Percentiles rank a stretch among this genome's conserved stretches.
Conservation (phyloP, 2,888 invertebrate genomes). For the Stegophylla sp. region DNA sequence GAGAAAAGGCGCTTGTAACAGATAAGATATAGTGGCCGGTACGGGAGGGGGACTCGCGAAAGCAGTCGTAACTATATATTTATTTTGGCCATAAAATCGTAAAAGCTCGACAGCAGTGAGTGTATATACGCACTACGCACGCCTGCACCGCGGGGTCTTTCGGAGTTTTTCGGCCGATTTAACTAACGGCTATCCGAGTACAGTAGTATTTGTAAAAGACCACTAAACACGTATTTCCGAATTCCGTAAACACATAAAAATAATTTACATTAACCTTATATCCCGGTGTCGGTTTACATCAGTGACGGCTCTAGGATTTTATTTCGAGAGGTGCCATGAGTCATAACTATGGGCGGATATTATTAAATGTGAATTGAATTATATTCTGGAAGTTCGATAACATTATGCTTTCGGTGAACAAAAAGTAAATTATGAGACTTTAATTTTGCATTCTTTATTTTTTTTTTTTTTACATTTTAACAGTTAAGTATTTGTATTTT, state of each 20-base stretch:
- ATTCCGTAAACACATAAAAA: slow-evolving; percentile 38
- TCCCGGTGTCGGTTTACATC: too few species aligned
- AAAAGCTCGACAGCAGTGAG: slow-evolving; percentile 22
- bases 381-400: too few species aligned
- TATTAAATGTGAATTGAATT: too few species aligned
- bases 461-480: too few species aligned
- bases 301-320: too few species aligned
- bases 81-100: slow-evolving; percentile 53
- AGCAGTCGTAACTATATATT: slow-evolving; percentile 51
- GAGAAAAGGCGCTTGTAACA: background rate
- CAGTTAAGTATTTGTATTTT: too few species aligned
- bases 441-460: too few species aligned
- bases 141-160: slow-evolving; percentile 23
- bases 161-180: slow-evolving; percentile 57
- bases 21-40: slow-evolving; percentile 50
- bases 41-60: slow-evolving; percentile 3
- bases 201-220: slow-evolving; percentile 47
- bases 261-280: slow-evolving; percentile 29
- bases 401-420: background rate
- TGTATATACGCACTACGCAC: too few species aligned
- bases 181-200: slow-evolving; percentile 45
- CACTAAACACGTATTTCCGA: slow-evolving; percentile 45
- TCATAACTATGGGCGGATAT: too few species aligned
- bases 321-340: too few species aligned
- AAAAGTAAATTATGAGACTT: too few species aligned